Base-by-base conservation (phyloP, 2,888 invertebrate genomes). In the Pardosa pseudoannulata region DNA sequence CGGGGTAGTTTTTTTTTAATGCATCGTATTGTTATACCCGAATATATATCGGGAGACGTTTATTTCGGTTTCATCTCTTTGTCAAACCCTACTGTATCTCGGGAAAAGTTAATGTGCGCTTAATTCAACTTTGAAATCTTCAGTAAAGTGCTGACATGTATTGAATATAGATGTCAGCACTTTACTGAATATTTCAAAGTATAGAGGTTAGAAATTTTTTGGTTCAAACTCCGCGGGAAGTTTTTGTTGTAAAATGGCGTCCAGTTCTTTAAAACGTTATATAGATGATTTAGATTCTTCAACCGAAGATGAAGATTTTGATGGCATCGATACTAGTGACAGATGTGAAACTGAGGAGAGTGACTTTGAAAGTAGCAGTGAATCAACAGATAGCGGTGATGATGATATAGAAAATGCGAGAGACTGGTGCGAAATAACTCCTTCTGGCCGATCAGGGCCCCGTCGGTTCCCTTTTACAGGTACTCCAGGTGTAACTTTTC, bases 351-450 rank as follows among this genome's bases (percentile, higher is more conserved):
- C 46, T 71, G 71, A 71, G 6, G 28, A 27, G 46, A 71, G 28
- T 71, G 41, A 71, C 71, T 46, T 71, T 71, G 46, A 71, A 27
- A 0, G 71, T 41, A 71, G 19, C 71, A 71, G 46, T 41, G 71
- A 71, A 71, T 71, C 71, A n/a, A 5, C 41, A 0, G 71, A 71
- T 41, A 71, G 71, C 27, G 41, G 71, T 71, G 71, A 41, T 71
- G 41, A 71, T 71, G 71, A 71, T 71, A 46, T 71, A 71, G 41
- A 1, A 46, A 46, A 71, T 46, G 46, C 46, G 23, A 39, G 71
- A 41, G 71, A 71, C 46, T 71, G 28, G 71, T 71, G 39, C 28
- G 71, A 71, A 71, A 41, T 71, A 71, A 71, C 72, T 70, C 39
- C 70, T 70, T 70, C 41, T 70, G 70, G 70, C 70, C 39, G 1